phyloP scores from a whole-genome alignment of 2,888 invertebrate species.

The Laspeyria flexula region DNA sequence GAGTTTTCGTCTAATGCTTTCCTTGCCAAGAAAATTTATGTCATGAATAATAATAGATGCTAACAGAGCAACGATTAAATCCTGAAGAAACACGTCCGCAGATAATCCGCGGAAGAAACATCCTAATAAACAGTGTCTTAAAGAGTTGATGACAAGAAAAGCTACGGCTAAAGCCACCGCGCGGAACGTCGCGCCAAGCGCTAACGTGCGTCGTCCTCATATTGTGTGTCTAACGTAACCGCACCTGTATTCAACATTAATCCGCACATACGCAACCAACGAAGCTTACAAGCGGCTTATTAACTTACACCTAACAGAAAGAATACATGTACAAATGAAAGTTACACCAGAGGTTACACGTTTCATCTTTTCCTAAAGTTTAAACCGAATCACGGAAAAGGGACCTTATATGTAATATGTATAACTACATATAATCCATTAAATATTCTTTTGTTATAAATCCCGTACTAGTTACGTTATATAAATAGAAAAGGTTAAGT shows the following conservation, averaged over 20 bases:
- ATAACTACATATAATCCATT: conserved; percentile 15
- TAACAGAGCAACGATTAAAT: conserved; percentile 79
- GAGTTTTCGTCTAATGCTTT: conserved; percentile 84
- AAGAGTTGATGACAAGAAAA: conserved; percentile 68
- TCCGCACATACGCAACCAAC: conserved; percentile 27
- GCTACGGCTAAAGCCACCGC: conserved; percentile 25
- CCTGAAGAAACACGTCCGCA: conserved; percentile 74
- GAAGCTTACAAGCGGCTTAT: conserved; percentile 23
- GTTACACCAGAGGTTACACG: conserved; percentile 10
- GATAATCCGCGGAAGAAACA: conserved; percentile 76
- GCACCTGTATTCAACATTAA: conserved; percentile 31
- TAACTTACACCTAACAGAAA: conserved; percentile 21
- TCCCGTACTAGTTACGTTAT: conserved; percentile 40
- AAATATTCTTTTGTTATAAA: conserved; percentile 53
- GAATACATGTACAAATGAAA: conserved; percentile 12
- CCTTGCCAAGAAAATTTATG: conserved; percentile 81
- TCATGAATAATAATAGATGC: conserved; percentile 83
- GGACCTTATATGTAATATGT: neutral
- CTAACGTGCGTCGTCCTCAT: conserved; percentile 1
- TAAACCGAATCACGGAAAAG: conserved; percentile 17
- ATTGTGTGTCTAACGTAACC: conserved; percentile 10
- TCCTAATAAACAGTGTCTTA: conserved; percentile 74
- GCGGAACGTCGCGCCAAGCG: conserved; percentile 3
- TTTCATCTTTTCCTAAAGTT: neutral
- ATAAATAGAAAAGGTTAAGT: conserved; percentile 30